phyloP scores from a whole-genome alignment of 2,797 vertebrate genomes.

The Coregonus sp. region DNA sequence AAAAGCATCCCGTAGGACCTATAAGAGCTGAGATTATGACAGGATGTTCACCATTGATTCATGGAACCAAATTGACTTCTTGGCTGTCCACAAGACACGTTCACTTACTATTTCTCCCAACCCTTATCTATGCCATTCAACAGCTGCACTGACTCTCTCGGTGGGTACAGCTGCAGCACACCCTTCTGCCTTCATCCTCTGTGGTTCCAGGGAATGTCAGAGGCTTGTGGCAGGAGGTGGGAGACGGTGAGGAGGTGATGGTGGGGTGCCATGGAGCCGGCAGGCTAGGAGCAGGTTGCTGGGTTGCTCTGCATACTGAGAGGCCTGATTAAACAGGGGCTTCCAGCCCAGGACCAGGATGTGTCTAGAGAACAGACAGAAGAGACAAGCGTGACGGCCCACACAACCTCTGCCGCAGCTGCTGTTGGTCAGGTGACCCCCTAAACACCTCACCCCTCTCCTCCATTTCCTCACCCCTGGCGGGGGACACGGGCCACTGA shows the following conservation, averaged over 20 bases:
- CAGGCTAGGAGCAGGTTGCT: slow-evolving; percentile 60
- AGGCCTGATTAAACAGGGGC: slow-evolving; percentile 70
- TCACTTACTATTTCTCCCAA: background rate
- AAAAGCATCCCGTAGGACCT: too few relatives aligned
- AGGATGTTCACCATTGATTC: background rate
- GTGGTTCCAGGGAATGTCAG: slow-evolving; percentile 69
- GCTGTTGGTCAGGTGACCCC: slow-evolving; percentile 57
- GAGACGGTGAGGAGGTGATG: background rate
- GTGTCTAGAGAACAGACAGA: slow-evolving; percentile 56
- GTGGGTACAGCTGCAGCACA: slow-evolving; percentile 55
- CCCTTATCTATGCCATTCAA: background rate
- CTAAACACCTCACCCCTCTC: slow-evolving; percentile 46
- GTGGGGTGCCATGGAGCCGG: slow-evolving; percentile 8
- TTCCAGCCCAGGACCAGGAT: slow-evolving; percentile 47
- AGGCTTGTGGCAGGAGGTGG: slow-evolving; percentile 38
- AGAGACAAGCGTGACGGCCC: slow-evolving; percentile 63
- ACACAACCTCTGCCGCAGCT: slow-evolving; percentile 36
- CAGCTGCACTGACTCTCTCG: slow-evolving; percentile 62
- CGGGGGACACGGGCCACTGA: slow-evolving; percentile 63
- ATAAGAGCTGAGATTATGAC: too few relatives aligned
- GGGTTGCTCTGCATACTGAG: slow-evolving; percentile 71
- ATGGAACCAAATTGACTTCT: background rate
- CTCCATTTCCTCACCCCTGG: slow-evolving; percentile 27
- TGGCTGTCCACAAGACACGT: background rate
- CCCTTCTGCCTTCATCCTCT: slow-evolving; percentile 63